These are phyloP conservation scores for Hybognathus amarus DNA, from an alignment of 2,797 vertebrate species.

Conservation along the genomic window DNA sequence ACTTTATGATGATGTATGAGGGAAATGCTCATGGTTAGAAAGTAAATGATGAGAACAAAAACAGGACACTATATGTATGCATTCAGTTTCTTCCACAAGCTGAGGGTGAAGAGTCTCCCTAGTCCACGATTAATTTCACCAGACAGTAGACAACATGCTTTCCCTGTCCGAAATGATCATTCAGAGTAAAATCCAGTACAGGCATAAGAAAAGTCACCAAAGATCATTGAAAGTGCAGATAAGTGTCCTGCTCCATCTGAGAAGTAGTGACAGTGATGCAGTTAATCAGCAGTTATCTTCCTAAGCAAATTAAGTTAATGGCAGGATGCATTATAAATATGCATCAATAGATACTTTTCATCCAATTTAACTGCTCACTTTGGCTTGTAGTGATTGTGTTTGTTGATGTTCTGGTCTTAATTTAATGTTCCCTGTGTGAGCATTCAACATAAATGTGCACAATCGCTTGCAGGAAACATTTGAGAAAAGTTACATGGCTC, in stretches of 20 bases:
- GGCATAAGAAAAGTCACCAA: constrained; percentile 17
- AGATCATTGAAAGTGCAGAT: constrained; percentile 35
- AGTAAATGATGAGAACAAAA: constrained; percentile 56
- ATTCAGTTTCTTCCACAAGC: constrained; percentile 19
- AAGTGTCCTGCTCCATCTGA: constrained; percentile 22
- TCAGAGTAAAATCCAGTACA: constrained; percentile 27
- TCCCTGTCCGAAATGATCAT: constrained; percentile 18
- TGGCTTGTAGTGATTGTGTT: constrained; percentile 8
- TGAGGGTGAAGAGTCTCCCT: constrained; percentile 19
- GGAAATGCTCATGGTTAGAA: constrained; percentile 27
- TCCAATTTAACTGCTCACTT: constrained; percentile 17
- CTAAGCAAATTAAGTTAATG: constrained; percentile 39
- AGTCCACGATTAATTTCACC: constrained; percentile 55
- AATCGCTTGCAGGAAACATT: neutral
- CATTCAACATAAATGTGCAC: neutral
- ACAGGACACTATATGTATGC: constrained; percentile 32
- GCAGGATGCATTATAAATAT: constrained; percentile 5
- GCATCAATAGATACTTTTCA: constrained; percentile 32
- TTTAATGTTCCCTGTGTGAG: neutral
- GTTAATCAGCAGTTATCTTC: constrained; percentile 39
- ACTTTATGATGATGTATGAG: constrained; percentile 63
- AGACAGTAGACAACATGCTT: constrained; percentile 19
- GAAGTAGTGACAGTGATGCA: constrained; percentile 19
- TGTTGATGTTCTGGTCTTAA: neutral
- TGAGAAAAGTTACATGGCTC: neutral